Evolutionary conservation across 2,797 vertebrate species (phyloP), one percentile per base, ranked within the genome.

Genomic region (Betta splendens): DNA sequence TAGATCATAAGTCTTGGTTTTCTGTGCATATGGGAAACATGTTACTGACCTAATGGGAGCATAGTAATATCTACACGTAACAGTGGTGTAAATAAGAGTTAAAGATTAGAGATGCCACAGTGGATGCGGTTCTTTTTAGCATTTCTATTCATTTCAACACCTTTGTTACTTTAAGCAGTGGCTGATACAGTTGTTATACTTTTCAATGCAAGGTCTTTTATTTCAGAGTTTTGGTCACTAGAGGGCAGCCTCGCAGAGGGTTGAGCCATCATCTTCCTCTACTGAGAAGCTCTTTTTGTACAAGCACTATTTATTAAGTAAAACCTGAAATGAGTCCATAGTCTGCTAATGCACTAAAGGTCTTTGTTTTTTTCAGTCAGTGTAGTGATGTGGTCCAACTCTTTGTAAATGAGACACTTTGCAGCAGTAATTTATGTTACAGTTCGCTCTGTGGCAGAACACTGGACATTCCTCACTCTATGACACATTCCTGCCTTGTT

Each of bases 401-500:
- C 25, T 47, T 23, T 42, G 17, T 38, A 15, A 57, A 53, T 45
- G 52, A 74, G 78, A 63, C 71, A 72, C 79, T 68, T 79, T 42
- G 46, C 61, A 67, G 64, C 64, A 54, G 49, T 55, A 29, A 57
- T 50, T 82, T 58, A 37, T 36, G 43, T 59, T 43, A 20, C 52
- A 22, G 63, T 67, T 65, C 56, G 21, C 54, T 49, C 68, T 64
- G 57, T 50, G 54, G 48, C 45, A 69, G 53, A 53, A 47, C 55
- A 65, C 56, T 55, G 53, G 55, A 84, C 76, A 74, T 84, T 80
- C 73, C 80, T 80, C 67, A 49, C 44, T 48, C 29, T 57, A 36
- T 23, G 48, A 79, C 75, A 73, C 77, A 83, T 85, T 85, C 72
- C 73, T 77, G 75, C 67, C 74, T 75, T 79, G 53, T 58, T 71